Evolutionary conservation across 2,888 invertebrate species (phyloP).

Genomic region (Tridacna crocea): DNA sequence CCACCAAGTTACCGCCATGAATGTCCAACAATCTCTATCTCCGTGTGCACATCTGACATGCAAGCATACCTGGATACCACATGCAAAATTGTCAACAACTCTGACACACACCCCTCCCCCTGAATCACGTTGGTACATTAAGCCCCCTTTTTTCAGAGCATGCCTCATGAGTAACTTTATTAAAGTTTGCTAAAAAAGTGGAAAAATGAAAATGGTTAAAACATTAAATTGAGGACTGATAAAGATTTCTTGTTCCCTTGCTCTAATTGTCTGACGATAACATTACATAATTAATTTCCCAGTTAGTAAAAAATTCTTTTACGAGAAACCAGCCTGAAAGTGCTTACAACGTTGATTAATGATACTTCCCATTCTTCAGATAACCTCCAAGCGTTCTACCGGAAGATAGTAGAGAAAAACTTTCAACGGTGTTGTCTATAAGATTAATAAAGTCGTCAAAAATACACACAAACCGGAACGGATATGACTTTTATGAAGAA

Average conservation of each 20-base stretch:
- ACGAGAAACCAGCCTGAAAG: slow-evolving; percentile 14
- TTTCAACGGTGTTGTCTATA: slow-evolving; percentile 24
- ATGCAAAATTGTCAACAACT: no score
- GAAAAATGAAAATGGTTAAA: neutral
- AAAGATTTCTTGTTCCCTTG: slow-evolving; percentile 1
- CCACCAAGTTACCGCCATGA: no score
- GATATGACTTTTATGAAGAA: neutral
- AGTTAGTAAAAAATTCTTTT: slow-evolving; percentile 9
- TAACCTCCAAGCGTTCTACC: slow-evolving; percentile 10
- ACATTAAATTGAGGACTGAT: neutral
- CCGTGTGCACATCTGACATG: no score
- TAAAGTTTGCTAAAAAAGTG: no score
- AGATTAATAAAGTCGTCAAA: slow-evolving; percentile 31
- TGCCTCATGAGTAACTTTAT: no score
- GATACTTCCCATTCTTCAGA: slow-evolving; percentile 20
- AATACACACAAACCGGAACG: neutral
- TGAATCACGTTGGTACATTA: no score
- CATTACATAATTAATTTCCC: slow-evolving; percentile 23
- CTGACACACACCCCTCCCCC: no score
- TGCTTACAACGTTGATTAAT: slow-evolving; percentile 23
- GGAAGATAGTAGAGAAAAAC: slow-evolving; percentile 2
- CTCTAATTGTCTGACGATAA: slow-evolving; percentile 5
- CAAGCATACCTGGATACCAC: no score
- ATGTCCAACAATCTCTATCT: no score
- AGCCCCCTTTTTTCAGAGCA: no score